These are phyloP conservation scores for Sebastiscus albofasciatus DNA, from an alignment of 2,797 vertebrate genomes.

Conservation along the genomic window DNA sequence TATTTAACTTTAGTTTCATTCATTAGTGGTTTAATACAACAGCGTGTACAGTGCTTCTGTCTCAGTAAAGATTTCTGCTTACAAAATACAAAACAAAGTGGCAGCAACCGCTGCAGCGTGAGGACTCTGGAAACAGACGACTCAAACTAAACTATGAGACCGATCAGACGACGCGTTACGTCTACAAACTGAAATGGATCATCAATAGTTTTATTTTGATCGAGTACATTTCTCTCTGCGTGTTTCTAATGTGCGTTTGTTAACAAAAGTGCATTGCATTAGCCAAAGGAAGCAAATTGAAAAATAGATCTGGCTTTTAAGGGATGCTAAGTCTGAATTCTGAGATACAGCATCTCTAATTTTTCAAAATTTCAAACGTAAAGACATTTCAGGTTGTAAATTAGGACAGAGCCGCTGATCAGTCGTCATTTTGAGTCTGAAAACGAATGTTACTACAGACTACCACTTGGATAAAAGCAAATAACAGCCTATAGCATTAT, in stretches of 20 bases:
- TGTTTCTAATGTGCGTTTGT: no score
- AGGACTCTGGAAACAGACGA: constrained; percentile 9
- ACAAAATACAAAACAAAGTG: constrained; percentile 37
- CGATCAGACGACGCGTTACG: no score
- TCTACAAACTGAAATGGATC: neutral
- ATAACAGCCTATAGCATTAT: neutral
- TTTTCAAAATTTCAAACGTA: neutral
- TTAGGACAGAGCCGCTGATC: neutral
- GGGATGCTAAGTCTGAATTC: neutral
- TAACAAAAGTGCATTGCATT: no score
- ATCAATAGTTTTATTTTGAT: no score
- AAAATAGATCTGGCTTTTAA: neutral
- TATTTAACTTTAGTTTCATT: constrained; percentile 55
- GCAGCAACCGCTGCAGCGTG: neutral
- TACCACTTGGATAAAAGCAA: neutral
- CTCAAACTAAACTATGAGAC: neutral
- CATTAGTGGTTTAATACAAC: constrained; percentile 79
- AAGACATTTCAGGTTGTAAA: neutral
- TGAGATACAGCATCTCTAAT: neutral
- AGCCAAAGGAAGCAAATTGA: no score
- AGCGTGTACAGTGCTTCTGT: constrained; percentile 69
- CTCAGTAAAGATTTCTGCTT: constrained; percentile 47
- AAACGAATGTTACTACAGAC: neutral
- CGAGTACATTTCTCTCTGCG: no score
- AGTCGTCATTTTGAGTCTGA: neutral